Conservation (phyloP, 2,113 vertebrate species). For the Zingel zingel region DNA sequence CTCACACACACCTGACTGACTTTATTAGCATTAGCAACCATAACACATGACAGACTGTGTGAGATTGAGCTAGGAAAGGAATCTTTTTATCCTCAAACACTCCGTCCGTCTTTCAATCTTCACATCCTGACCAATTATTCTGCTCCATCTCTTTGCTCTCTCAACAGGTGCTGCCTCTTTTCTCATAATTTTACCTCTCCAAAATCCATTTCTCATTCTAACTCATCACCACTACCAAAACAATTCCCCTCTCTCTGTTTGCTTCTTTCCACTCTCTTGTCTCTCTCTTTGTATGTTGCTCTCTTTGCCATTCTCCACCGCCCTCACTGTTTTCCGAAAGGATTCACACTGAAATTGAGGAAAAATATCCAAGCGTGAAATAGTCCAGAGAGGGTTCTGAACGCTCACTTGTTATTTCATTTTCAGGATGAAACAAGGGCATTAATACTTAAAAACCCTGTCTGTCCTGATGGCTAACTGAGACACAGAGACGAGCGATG, state of each 20-base stretch:
- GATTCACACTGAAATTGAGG: slow-evolving; percentile 76
- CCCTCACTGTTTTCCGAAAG: slow-evolving; percentile 69
- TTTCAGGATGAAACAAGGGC: slow-evolving; percentile 78
- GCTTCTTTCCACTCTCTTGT: slow-evolving; percentile 3
- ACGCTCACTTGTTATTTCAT: slow-evolving; percentile 80
- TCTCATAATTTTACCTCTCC: slow-evolving; percentile 12
- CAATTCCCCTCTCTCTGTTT: background rate
- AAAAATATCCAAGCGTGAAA: slow-evolving; percentile 82
- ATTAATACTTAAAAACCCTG: slow-evolving; percentile 78
- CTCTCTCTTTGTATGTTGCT: slow-evolving; percentile 39
- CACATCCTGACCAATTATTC: slow-evolving; percentile 33
- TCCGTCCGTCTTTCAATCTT: slow-evolving; percentile 30
- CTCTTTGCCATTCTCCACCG: slow-evolving; percentile 33
- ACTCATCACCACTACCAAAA: slow-evolving; percentile 16
- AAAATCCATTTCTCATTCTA: slow-evolving; percentile 45
- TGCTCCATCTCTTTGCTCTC: slow-evolving; percentile 28
- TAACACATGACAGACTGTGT: slow-evolving; percentile 34
- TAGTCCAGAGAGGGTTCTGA: slow-evolving; percentile 78
- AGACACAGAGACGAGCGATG: slow-evolving; percentile 35
- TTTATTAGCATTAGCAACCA: slow-evolving; percentile 26
- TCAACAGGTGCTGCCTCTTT: slow-evolving; percentile 11
- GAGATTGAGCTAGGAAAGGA: slow-evolving; percentile 1
- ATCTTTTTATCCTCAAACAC: slow-evolving; percentile 15
- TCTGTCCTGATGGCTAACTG: slow-evolving; percentile 55
- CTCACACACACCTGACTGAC: background rate